Evolutionary conservation across 2,797 vertebrate genomes (phyloP).

Genomic region (Leucoraja ocellata): DNA sequence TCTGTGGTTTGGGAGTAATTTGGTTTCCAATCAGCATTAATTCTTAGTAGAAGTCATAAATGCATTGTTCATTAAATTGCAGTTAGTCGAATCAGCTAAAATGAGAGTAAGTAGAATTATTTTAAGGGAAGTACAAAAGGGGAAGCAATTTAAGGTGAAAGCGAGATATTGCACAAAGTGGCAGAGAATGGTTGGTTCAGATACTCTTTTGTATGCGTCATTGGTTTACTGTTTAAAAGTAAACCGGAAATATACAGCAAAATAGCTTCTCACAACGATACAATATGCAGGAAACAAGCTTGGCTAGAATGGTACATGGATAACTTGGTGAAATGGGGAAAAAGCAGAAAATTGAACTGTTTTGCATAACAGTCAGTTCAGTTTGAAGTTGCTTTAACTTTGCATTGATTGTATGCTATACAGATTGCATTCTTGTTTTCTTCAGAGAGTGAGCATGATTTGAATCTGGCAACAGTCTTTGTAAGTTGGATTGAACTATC

Average conservation of each 20-base stretch:
- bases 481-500: neutral
- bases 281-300: neutral
- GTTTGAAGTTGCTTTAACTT: neutral
- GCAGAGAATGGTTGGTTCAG: neutral
- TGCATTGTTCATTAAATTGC: neutral
- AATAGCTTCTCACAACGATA: neutral
- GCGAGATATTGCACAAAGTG: neutral
- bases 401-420: neutral
- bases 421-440: neutral
- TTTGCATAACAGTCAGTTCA: neutral
- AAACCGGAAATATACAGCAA: no score
- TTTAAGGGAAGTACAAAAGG: no score
- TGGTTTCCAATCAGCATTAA: neutral
- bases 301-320: neutral
- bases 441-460: neutral
- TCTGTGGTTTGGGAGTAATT: neutral
- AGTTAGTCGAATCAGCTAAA: neutral
- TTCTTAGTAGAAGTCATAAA: neutral
- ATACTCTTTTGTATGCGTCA: neutral
- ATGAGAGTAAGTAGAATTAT: conserved; percentile 1
- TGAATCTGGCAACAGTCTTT: neutral
- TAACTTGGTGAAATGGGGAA: neutral
- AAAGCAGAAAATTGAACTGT: neutral
- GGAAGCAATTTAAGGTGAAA: neutral
- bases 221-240: neutral